These are phyloP conservation scores for Corythaixoides concolor DNA, from an alignment of 2,113 vertebrate species.

Conservation along the genomic window DNA sequence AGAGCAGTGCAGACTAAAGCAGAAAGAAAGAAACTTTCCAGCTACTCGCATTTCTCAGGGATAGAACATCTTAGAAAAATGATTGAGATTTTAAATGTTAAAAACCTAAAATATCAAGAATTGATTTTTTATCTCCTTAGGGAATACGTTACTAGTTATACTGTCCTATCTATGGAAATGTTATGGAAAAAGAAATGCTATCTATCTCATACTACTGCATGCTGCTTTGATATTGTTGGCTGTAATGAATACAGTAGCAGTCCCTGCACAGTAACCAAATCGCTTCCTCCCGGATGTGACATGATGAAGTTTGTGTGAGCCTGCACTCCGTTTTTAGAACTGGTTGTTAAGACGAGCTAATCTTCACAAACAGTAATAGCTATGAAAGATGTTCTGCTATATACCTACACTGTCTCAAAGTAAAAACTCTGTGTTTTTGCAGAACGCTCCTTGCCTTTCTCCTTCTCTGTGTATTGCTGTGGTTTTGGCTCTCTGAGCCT, in stretches of 20 bases:
- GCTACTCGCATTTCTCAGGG: not conserved
- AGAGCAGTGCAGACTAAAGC: not conserved
- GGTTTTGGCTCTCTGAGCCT: not conserved
- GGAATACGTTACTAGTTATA: not conserved
- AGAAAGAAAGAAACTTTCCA: not conserved
- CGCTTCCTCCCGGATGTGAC: constrained; percentile 53
- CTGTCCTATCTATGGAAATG: not conserved
- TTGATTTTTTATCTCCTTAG: not conserved
- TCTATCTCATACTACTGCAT: not conserved
- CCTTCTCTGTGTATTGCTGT: not conserved
- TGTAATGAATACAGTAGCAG: constrained; percentile 57
- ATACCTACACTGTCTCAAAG: not conserved
- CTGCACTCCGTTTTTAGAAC: constrained; percentile 35
- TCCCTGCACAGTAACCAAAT: constrained; percentile 38
- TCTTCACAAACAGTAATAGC: not conserved
- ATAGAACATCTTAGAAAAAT: not conserved
- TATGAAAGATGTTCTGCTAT: not conserved
- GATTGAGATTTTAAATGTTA: not conserved
- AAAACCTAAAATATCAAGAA: not conserved
- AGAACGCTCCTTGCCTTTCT: not conserved
- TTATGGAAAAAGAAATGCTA: not conserved
- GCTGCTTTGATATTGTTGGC: not conserved
- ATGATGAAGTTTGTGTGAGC: not conserved
- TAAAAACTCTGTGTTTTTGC: not conserved
- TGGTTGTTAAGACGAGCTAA: not conserved